These are phyloP conservation scores for Nothocercus julius DNA, from an alignment of 2,113 vertebrate genomes.

Conservation along the genomic window DNA sequence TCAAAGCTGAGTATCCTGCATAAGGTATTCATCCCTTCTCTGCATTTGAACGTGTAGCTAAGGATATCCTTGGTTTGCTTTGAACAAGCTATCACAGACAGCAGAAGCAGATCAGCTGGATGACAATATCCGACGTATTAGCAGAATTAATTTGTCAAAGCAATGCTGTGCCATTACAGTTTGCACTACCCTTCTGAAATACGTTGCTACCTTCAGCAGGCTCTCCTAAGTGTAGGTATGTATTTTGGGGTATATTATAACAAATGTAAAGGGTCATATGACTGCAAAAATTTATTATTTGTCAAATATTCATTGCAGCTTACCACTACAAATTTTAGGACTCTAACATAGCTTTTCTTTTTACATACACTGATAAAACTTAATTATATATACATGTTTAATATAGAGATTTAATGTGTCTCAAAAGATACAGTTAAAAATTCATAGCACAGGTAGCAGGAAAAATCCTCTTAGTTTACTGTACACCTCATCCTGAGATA, in stretches of 20 bases:
- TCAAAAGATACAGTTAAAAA: neutral
- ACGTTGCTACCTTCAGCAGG: neutral
- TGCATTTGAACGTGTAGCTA: fast-evolving
- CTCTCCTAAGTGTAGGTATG: neutral
- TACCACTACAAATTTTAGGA: neutral
- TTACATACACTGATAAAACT: neutral
- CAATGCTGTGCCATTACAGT: neutral
- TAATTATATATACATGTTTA: neutral
- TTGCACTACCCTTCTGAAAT: neutral
- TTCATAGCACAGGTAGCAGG: neutral
- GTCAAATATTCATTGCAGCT: neutral
- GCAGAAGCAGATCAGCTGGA: neutral
- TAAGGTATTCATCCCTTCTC: neutral
- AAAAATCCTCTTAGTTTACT: neutral
- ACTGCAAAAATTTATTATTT: neutral
- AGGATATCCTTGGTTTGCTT: neutral
- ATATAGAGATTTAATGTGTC: fast-evolving
- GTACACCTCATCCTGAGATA: neutral
- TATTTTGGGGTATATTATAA: neutral
- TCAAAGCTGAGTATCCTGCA: fast-evolving
- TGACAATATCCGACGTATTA: neutral
- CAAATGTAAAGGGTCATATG: neutral
- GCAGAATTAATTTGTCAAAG: neutral
- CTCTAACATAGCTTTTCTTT: neutral
- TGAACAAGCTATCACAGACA: neutral